A percentile compares a stretch with the other conserved stretches of the same genome.
These are phyloP conservation scores for Stenurella melanura DNA, from an alignment of 2,888 invertebrate species.

Conservation along the genomic window DNA sequence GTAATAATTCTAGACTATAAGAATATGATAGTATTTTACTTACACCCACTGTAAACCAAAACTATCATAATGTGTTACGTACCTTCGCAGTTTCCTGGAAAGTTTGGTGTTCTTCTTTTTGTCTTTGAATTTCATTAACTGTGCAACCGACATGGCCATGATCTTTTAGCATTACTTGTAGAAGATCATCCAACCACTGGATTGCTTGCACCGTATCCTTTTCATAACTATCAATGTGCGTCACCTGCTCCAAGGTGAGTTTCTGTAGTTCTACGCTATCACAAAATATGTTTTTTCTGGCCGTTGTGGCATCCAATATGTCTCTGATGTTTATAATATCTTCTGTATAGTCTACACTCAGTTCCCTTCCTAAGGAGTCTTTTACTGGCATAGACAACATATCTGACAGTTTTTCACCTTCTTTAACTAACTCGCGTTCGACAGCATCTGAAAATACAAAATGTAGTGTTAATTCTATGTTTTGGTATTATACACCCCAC, in stretches of 20 bases:
- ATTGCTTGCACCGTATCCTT: conserved; percentile 85
- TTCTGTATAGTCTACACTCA: conserved; percentile 81
- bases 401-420: conserved; percentile 86
- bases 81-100: conserved; percentile 85
- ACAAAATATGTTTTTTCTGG: conserved; percentile 82
- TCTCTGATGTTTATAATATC: conserved; percentile 84
- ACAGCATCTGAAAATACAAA: conserved; percentile 76
- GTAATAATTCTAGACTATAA: no score
- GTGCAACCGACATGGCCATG: conserved; percentile 85
- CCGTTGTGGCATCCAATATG: conserved; percentile 81
- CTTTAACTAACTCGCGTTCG: conserved; percentile 81
- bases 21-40: neutral
- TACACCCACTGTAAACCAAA: neutral
- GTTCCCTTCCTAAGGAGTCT: conserved; percentile 83
- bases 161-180: conserved; percentile 81
- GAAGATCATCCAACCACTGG: conserved; percentile 85
- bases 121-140: conserved; percentile 82
- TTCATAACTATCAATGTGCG: conserved; percentile 85
- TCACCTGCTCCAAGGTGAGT: conserved; percentile 85
- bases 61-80: conserved; percentile 72
- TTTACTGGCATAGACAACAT: conserved; percentile 86
- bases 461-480: neutral
- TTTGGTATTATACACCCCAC: no score
- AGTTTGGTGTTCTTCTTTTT: conserved; percentile 84
- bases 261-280: conserved; percentile 86